A percentile compares a stretch with the other conserved stretches of the same genome.
Conservation (phyloP, 2,797 vertebrate species). For the Luscinia luscinia region DNA sequence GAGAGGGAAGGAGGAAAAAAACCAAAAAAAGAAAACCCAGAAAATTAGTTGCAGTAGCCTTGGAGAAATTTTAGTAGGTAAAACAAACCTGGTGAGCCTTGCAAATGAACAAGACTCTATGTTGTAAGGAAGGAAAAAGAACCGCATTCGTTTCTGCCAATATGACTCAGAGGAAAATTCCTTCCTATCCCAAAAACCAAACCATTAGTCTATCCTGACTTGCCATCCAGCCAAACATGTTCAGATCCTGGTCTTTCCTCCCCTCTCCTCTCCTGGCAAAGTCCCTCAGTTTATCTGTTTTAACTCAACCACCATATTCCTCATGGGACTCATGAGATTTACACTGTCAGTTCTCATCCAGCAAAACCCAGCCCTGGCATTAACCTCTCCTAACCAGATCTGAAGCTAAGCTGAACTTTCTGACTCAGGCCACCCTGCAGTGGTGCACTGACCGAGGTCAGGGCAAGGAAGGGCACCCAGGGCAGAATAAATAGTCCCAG, state of each 20-base stretch:
- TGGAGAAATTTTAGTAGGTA: background rate
- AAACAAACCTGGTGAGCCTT: background rate
- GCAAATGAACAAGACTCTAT: background rate
- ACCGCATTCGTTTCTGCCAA: background rate
- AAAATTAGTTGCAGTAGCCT: background rate
- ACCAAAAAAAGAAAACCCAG: no score
- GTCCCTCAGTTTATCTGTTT: background rate
- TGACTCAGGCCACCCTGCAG: no score
- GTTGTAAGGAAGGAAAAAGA: background rate
- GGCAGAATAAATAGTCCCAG: background rate
- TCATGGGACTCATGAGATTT: background rate
- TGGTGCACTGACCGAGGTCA: background rate
- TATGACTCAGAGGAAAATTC: constrained; percentile 55
- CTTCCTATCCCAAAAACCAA: constrained; percentile 20
- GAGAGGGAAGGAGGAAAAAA: background rate
- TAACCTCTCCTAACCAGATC: background rate
- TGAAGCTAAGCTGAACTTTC: background rate
- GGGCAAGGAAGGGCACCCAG: background rate
- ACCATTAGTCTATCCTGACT: background rate
- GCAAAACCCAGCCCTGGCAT: accelerated
- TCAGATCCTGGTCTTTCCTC: background rate
- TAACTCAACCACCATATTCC: background rate
- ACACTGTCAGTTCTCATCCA: background rate
- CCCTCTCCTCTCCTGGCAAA: background rate
- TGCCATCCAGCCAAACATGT: background rate